Evolutionary conservation across 2,797 vertebrate species (phyloP), one percentile per base, ranked within the genome.

Genomic region (Malacoctenus gilli): DNA sequence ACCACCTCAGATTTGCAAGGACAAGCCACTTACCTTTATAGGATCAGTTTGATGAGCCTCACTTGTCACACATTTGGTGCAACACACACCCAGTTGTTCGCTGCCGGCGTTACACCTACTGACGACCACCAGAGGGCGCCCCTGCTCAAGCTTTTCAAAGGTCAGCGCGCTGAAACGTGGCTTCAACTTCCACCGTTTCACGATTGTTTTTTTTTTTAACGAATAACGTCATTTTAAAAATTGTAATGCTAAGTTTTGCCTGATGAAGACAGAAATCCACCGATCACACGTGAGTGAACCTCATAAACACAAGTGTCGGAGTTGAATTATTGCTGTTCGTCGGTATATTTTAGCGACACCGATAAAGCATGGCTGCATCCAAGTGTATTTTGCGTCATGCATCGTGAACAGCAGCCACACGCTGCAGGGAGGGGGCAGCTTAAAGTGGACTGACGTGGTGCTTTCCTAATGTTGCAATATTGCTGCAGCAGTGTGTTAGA

Each of bases 1-100:
- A 59, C 57, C 43, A 23, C 39, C 20, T 30, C 42, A 48, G 31
- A 12, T 42, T 49, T 36, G 31, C 3, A 23, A 69, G 58, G 40
- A 70, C 38, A 59, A 65, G 20, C 56, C 63, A 59, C 75, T 77
- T 75, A 79, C 68, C 75, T 72, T 71, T 40, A 65, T 35, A 43
- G 49, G 68, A 78, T 73, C 56, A 59, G 30, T 51, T 46, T 52
- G 52, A 48, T 28, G 41, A 72, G 63, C 64, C 48, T 44, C 55
- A 65, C 39, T 21, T 52, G 71, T 59, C 40, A 62, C 52, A 52
- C 59, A 25, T 56, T 46, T 31, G 15, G 28, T 22, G 4, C 37
- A 68, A 37, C 39, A 41, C 36, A 30, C 41, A 37, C 22, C 7
- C 38, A 61, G 48, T n/a, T 39, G 40, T 57, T 59, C 36, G 13